These are phyloP conservation scores for Gobio gobio DNA, from an alignment of 2,113 vertebrate genomes.

Conservation along the genomic window DNA sequence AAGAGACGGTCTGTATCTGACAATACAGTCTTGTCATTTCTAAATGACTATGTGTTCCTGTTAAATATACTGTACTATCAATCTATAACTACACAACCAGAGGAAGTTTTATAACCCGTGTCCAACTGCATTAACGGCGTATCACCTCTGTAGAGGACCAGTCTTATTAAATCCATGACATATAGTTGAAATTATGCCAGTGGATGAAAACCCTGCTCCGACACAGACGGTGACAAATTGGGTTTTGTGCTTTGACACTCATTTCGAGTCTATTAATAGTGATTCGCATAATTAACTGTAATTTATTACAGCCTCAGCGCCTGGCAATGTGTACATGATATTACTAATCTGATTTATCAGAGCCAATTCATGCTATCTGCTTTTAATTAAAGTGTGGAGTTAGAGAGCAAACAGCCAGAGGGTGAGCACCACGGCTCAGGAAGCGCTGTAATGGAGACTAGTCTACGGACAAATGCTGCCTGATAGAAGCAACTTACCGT, in stretches of 20 bases:
- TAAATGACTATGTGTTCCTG: neutral
- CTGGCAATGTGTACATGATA: conserved; percentile 27
- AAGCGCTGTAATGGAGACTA: neutral
- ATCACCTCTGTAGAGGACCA: conserved; percentile 5
- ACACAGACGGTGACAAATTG: neutral
- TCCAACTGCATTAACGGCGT: neutral
- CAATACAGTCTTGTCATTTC: neutral
- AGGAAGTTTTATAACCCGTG: neutral
- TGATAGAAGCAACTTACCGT: conserved; percentile 75
- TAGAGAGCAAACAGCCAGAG: conserved; percentile 15
- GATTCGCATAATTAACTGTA: neutral
- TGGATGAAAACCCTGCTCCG: conserved; percentile 19
- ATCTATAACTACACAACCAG: neutral
- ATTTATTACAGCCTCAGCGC: conserved; percentile 27
- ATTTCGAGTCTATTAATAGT: conserved; percentile 34
- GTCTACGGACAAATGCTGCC: neutral
- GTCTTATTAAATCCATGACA: conserved; percentile 2
- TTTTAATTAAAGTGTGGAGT: conserved; percentile 40
- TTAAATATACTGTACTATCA: conserved; percentile 13
- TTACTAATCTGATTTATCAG: conserved; percentile 30
- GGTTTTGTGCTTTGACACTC: neutral
- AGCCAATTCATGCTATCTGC: conserved; percentile 27
- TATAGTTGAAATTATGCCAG: conserved; percentile 50
- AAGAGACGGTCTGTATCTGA: conserved; percentile 4
- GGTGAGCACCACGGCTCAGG: conserved; percentile 4